Percentiles rank a stretch among this genome's conserved stretches.
phyloP scores from a whole-genome alignment of 2,888 invertebrate species.

The Dascillus cervinus region DNA sequence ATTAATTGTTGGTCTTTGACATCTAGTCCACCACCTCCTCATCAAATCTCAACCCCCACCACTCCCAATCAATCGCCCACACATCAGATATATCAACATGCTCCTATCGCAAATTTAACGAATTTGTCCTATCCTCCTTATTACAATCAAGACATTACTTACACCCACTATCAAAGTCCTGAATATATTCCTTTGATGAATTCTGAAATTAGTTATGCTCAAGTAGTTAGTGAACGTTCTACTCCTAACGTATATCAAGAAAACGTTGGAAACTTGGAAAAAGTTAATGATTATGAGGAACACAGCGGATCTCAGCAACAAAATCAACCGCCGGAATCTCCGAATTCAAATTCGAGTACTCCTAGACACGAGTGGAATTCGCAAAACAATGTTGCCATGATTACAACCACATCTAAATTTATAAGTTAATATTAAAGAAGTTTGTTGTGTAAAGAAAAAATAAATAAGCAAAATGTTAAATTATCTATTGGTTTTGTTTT shows the following conservation, averaged over 20 bases:
- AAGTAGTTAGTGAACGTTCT: constrained; percentile 21
- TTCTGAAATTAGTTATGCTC: constrained; percentile 26
- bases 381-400: no score
- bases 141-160: constrained; percentile 35
- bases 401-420: no score
- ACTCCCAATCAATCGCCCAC: constrained; percentile 40
- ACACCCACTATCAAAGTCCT: constrained; percentile 34
- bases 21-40: constrained; percentile 40
- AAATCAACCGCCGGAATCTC: constrained; percentile 25
- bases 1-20: constrained; percentile 43
- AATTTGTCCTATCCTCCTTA: constrained; percentile 36
- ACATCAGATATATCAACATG: constrained; percentile 37
- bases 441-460: no score
- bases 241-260: constrained; percentile 29
- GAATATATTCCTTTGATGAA: constrained; percentile 36
- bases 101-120: constrained; percentile 34
- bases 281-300: constrained; percentile 27
- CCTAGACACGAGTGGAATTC: constrained; percentile 10
- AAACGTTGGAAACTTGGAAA: constrained; percentile 24
- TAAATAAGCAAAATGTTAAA: no score
- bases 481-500: no score
- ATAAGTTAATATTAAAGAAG: no score
- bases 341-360: constrained; percentile 27
- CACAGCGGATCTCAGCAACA: constrained; percentile 17
- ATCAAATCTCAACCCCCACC: constrained; percentile 34